Base-by-base conservation (phyloP, 2,888 invertebrate genomes). In the Protodeltote pygarga region DNA sequence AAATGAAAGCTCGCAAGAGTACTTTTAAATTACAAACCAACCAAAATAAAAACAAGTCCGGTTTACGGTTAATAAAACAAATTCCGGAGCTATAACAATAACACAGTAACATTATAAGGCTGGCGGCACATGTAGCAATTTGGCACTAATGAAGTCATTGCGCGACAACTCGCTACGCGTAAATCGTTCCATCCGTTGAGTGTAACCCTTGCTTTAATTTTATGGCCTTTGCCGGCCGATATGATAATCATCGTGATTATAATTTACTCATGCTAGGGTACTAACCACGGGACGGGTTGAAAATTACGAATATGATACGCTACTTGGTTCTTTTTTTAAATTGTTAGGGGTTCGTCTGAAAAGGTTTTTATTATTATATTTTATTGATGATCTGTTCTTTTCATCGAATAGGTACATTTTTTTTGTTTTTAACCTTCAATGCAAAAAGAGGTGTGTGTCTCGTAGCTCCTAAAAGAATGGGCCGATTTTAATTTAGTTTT, bases 131-230 rank as follows among this genome's bases (percentile, higher is more conserved):
- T 53, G 45, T 48, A 44, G 61, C 73, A 72, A 77, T 74, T 79
- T 77, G 65, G 66, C 55, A 59, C 67, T 82, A 83, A 81, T 82
- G 80, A 82, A 81, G 81, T 73, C 69, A 81, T 82, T 73, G 72
- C 74, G 75, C 69, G 62, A 57, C 71, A 64, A 64, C 64, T 62
- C 17, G 33, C 16, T 41, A 23, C 20, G 33, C 25, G 21, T 38
- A 23, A 71, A 75, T 74, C 79, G 77, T 77, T 75, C 75, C 78
- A 67, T 75, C 75, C 74, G 71, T 54, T 78, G 78, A 62, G 49
- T 75, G 60, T 74, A 77, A 77, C 81, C 81, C 81, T 75, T 77
- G 62, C 73, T 54, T 73, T 74, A 71, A 73, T 74, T 79, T 78
- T 80, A 81, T 74, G 72, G 69, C 65, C 65, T 74, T 79, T 68